Percentiles rank a stretch among this genome's conserved stretches.
Conservation (phyloP, 2,113 vertebrate genomes). For the Amazona vittata region DNA sequence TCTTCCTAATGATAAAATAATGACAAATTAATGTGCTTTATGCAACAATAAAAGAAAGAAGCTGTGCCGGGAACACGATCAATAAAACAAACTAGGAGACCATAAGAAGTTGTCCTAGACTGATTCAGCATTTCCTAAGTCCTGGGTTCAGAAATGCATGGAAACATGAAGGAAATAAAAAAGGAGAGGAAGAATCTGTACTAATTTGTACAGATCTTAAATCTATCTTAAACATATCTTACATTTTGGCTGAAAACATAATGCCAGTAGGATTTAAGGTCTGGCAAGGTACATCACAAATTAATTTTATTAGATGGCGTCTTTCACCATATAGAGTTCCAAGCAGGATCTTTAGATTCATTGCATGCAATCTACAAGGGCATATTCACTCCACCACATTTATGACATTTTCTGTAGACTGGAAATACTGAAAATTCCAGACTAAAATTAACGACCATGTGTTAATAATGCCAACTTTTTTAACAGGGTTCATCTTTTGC, state of each 20-base stretch:
- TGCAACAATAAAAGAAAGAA: neutral
- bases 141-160: neutral
- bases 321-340: neutral
- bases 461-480: neutral
- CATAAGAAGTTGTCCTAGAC: neutral
- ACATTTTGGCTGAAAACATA: neutral
- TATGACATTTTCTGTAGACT: neutral
- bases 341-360: neutral
- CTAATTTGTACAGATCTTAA: neutral
- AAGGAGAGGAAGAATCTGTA: neutral
- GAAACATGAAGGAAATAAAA: neutral
- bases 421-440: neutral
- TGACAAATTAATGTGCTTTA: neutral
- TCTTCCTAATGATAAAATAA: conserved; percentile 9
- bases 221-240: neutral
- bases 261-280: neutral
- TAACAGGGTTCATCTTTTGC: neutral
- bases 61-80: neutral
- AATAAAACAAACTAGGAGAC: neutral
- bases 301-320: neutral
- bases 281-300: neutral
- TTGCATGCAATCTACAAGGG: neutral
- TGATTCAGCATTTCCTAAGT: neutral
- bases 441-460: neutral
- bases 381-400: neutral